Conservation (phyloP, 2,797 vertebrate genomes). For the Sparidentex hasta region DNA sequence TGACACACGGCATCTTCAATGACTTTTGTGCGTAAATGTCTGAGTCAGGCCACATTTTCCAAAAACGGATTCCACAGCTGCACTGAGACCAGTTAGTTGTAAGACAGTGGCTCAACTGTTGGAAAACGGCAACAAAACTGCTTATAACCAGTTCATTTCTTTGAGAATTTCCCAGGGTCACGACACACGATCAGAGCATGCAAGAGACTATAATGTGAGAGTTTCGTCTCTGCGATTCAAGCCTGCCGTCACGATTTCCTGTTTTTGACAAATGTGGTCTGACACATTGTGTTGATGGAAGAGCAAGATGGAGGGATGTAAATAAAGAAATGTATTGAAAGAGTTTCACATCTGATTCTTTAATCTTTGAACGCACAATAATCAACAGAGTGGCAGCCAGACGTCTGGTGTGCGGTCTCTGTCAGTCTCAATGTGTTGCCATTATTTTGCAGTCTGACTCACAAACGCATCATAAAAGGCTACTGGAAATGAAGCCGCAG, state of each 20-base stretch:
- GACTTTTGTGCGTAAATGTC: conserved; percentile 43
- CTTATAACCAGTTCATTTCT: conserved; percentile 11
- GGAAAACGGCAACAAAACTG: conserved; percentile 13
- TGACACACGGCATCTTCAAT: conserved; percentile 62
- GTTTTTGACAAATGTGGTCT: conserved; percentile 67
- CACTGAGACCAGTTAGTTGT: conserved; percentile 12
- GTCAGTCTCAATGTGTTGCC: background rate
- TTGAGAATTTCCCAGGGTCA: conserved; percentile 4
- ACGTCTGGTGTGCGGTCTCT: background rate
- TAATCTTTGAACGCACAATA: conserved; percentile 28
- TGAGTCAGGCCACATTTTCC: conserved; percentile 63
- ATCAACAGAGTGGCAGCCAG: background rate
- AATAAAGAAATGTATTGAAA: conserved; percentile 86
- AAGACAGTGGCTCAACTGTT: background rate
- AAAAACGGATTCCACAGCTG: conserved; percentile 34
- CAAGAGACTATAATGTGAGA: background rate
- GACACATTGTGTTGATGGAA: conserved; percentile 59
- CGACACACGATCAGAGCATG: conserved; percentile 21
- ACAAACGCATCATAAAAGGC: background rate
- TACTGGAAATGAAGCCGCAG: background rate
- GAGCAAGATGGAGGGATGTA: conserved; percentile 80
- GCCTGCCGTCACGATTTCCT: background rate
- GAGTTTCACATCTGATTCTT: conserved; percentile 52
- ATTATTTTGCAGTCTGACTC: background rate
- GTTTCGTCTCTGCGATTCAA: conserved; percentile 17